Base-by-base conservation (phyloP, 2,113 vertebrate genomes). In the Daphoenositta chrysoptera region DNA sequence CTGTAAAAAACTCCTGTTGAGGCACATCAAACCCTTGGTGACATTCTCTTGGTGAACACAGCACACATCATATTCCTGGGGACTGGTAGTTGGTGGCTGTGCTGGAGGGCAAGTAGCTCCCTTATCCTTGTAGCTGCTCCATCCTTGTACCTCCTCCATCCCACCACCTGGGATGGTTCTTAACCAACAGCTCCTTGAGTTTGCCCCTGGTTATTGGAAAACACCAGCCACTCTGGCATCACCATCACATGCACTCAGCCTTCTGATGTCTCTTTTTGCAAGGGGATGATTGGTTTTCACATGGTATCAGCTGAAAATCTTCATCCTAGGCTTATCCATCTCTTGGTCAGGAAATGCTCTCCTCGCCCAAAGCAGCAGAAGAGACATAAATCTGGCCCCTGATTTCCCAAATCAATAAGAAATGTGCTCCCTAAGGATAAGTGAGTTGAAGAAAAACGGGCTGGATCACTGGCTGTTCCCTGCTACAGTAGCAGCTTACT, bases 151-250 rank as follows among this genome's bases (percentile, higher is more conserved):
- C 21, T 45, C 13, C 24, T 56, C 53, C 12, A 21, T 50, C 22
- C 33, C 33, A 44, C 6, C 15, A 10, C 16, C 16, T 69, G 44
- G 69, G 56, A 28, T 1, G 4, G 54, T 56, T n/a, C 70, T 94
- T 88, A 42, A 64, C 30, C 63, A 71, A 42, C 10, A 51, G 14
- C 21, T 88, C 30, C 24, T 80, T 31, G 56, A 5, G 23, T 13
- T 87, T 57, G 61, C 64, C 3, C 0, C 30, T 42, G 53, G 30
- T 56, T 68, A 17, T 5, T 1, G 48, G 40, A 68, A 68, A 93
- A 30, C 0, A 0, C 75, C 4, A 4, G 65, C 57, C 23, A 6
- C 70, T 79, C 70, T 6, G 9, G 40, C 79, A 64, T 58, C 66
- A 88, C 75, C n/a, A 26, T 47, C 19, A 10, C 53, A 75, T 45